Evolutionary conservation across 2,113 vertebrate genomes (phyloP).

Genomic region (Tonatia bakeri): DNA sequence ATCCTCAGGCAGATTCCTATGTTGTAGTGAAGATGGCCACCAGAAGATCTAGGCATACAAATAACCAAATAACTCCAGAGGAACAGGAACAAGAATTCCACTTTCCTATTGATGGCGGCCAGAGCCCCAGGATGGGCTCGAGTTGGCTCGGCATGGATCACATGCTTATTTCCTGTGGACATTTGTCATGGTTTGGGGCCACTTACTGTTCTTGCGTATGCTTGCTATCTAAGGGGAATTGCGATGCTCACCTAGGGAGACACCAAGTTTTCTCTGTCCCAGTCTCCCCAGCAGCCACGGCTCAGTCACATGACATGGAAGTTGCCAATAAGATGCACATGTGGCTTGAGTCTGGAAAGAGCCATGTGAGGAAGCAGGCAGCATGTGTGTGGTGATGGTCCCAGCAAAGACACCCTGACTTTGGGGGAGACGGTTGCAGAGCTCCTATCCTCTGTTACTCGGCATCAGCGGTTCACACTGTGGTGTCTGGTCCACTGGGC

Average conservation of each 20-base stretch:
- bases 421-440: neutral
- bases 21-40: neutral
- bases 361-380: neutral
- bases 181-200: too few species aligned
- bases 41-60: neutral
- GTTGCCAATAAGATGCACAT: neutral
- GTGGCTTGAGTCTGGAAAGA: neutral
- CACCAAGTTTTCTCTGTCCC: neutral
- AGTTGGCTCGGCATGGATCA: rapidly evolving
- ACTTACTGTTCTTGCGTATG: neutral
- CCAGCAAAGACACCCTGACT: neutral
- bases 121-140: neutral
- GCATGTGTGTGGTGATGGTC: neutral
- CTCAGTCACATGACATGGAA: neutral
- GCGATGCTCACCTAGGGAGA: neutral
- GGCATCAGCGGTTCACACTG: rapidly evolving
- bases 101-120: neutral
- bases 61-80: neutral
- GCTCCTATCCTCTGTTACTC: neutral
- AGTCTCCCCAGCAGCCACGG: neutral
- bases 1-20: neutral
- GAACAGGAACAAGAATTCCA: neutral
- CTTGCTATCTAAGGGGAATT: neutral
- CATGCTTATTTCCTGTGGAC: neutral
- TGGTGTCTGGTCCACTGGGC: neutral